These are phyloP conservation scores for Neocrepidodera transversa DNA, from an alignment of 2,888 invertebrate genomes.

Conservation along the genomic window DNA sequence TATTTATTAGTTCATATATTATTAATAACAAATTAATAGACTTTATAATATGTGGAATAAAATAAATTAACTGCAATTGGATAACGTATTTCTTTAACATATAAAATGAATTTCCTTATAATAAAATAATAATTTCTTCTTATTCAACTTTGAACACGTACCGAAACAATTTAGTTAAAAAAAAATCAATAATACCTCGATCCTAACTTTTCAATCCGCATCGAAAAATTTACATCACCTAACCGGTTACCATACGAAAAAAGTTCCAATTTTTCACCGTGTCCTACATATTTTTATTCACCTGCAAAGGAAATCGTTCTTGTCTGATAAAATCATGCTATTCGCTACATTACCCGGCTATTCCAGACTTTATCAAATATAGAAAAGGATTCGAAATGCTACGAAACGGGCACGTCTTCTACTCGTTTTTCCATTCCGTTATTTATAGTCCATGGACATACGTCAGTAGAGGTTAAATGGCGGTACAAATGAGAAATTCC, in stretches of 20 bases:
- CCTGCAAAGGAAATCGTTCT: slow-evolving; percentile 14
- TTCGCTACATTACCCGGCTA: slow-evolving; percentile 22
- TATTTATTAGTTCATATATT: too few species aligned
- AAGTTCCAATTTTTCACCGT: not conserved
- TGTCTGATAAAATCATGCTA: slow-evolving; percentile 16
- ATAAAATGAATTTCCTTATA: too few species aligned
- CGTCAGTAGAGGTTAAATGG: too few species aligned
- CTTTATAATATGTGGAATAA: too few species aligned
- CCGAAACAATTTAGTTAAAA: too few species aligned
- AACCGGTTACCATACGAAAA: not conserved
- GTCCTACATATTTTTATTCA: slow-evolving; percentile 11
- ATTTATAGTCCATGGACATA: slow-evolving; percentile 1
- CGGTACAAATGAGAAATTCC: too few species aligned
- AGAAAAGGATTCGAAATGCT: slow-evolving; percentile 20
- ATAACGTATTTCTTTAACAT: too few species aligned
- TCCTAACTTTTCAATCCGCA: not conserved
- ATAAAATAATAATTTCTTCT: too few species aligned
- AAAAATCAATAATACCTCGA: not conserved
- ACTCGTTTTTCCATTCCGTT: not conserved
- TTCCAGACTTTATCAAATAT: slow-evolving; percentile 27
- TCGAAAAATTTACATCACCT: not conserved
- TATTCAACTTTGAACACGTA: too few species aligned
- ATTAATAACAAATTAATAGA: too few species aligned
- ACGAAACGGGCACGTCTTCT: slow-evolving; percentile 13
- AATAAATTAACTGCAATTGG: too few species aligned